Conservation (phyloP, 2,888 invertebrate species). For the Nematopogon swammerdamellus region DNA sequence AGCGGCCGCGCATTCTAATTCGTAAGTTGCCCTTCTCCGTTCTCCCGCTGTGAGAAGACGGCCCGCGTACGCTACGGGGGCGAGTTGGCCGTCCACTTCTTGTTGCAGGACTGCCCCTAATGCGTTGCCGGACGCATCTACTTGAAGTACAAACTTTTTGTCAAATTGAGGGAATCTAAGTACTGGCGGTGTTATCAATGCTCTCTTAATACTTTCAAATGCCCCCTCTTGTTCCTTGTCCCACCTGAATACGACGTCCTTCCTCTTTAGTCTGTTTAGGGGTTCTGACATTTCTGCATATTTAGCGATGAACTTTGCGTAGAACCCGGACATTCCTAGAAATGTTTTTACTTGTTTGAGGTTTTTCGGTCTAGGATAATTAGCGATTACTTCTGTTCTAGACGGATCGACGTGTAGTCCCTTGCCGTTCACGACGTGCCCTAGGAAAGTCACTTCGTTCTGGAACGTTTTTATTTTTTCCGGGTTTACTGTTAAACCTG, state of each 20-base stretch:
- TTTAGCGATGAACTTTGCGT: constrained; percentile 5
- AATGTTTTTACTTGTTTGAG: constrained; percentile 6
- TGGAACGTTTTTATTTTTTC: constrained; percentile 1
- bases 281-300: constrained; percentile 5
- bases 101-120: constrained; percentile 4
- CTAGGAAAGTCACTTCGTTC: constrained; percentile 1
- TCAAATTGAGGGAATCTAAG: constrained; percentile 5
- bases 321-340: constrained; percentile 7
- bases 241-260: neutral
- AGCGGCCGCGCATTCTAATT: constrained; percentile 5
- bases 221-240: neutral
- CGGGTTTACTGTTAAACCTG: neutral
- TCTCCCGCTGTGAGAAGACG: constrained; percentile 2
- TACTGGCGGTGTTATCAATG: constrained; percentile 5
- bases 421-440: neutral
- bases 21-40: constrained; percentile 3
- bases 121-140: constrained; percentile 3
- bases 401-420: constrained; percentile 1
- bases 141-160: constrained; percentile 4
- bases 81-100: constrained; percentile 5
- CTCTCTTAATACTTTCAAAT: constrained; percentile 1
- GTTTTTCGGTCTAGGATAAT: constrained; percentile 4
- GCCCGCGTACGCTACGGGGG: constrained; percentile 5
- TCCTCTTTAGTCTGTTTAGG: constrained; percentile 1
- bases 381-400: constrained; percentile 4